Evolutionary conservation across 2,797 vertebrate species (phyloP).

Genomic region (Arrhamphus sclerolepis): DNA sequence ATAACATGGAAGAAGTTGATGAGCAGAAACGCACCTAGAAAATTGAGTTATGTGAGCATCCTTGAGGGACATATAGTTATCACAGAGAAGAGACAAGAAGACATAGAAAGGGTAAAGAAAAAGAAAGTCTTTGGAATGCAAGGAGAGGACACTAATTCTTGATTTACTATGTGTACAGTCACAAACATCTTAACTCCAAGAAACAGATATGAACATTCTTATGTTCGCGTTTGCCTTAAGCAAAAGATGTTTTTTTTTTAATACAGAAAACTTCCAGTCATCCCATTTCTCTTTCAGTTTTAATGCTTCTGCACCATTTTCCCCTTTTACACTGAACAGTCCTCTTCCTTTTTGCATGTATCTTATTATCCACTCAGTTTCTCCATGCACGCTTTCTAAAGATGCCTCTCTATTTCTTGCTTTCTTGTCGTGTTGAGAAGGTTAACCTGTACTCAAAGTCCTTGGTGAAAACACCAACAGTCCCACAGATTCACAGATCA

Average conservation of each 20-base stretch:
- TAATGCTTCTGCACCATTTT: not conserved
- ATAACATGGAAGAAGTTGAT: constrained; percentile 15
- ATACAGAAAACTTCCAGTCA: not conserved
- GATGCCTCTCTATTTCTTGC: not conserved
- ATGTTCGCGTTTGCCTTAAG: not conserved
- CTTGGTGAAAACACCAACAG: constrained; percentile 3
- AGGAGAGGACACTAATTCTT: constrained; percentile 24
- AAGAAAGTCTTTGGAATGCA: not conserved
- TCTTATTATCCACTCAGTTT: not conserved
- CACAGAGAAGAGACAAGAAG: constrained; percentile 1
- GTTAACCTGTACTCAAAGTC: constrained; percentile 26
- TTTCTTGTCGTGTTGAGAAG: constrained; percentile 19
- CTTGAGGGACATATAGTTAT: constrained; percentile 12
- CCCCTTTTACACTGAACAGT: not conserved
- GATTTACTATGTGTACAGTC: constrained; percentile 40
- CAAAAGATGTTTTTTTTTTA: not conserved
- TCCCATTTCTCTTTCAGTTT: not conserved
- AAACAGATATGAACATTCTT: not conserved
- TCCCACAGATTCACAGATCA: constrained; percentile 13
- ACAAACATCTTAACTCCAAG: constrained; percentile 22
- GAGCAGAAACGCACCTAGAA: not conserved
- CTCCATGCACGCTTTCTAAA: not conserved
- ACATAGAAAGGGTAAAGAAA: constrained; percentile 7
- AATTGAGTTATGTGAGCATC: constrained; percentile 14
- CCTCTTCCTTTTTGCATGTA: not conserved